phyloP scores from a whole-genome alignment of 2,888 invertebrate species.

The Lysandra bellargus region DNA sequence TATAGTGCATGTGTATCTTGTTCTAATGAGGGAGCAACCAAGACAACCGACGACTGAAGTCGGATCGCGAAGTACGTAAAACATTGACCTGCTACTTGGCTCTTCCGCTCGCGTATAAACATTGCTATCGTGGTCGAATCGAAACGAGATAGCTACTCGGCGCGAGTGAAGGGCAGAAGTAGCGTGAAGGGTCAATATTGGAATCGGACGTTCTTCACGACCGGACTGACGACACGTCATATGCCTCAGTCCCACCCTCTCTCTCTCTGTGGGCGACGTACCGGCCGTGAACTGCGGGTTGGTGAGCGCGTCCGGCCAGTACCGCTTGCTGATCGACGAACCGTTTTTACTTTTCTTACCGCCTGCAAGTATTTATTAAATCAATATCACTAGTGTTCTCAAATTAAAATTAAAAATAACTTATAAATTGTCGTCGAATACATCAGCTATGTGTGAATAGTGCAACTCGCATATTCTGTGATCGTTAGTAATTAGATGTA shows the following conservation, averaged over 20 bases:
- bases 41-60: neutral
- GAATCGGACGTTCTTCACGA: neutral
- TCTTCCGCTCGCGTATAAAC: too few relatives aligned
- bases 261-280: conserved; percentile 46
- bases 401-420: neutral
- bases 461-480: too few relatives aligned
- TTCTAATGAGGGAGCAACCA: neutral
- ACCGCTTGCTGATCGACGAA: conserved; percentile 83
- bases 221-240: neutral
- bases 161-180: too few relatives aligned
- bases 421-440: neutral
- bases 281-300: conserved; percentile 83
- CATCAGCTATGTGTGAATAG: too few relatives aligned
- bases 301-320: conserved; percentile 87
- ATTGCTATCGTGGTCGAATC: too few relatives aligned
- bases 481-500: too few relatives aligned
- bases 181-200: too few relatives aligned
- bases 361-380: conserved; percentile 50
- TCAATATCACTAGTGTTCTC: neutral
- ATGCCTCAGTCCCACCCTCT: neutral
- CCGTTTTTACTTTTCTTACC: conserved; percentile 83
- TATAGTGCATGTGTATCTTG: neutral
- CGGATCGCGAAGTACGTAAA: neutral
- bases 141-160: too few relatives aligned
- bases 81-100: too few relatives aligned